Base-by-base conservation (phyloP, 2,888 invertebrate species). In the Sphaerophoria rueppellii region DNA sequence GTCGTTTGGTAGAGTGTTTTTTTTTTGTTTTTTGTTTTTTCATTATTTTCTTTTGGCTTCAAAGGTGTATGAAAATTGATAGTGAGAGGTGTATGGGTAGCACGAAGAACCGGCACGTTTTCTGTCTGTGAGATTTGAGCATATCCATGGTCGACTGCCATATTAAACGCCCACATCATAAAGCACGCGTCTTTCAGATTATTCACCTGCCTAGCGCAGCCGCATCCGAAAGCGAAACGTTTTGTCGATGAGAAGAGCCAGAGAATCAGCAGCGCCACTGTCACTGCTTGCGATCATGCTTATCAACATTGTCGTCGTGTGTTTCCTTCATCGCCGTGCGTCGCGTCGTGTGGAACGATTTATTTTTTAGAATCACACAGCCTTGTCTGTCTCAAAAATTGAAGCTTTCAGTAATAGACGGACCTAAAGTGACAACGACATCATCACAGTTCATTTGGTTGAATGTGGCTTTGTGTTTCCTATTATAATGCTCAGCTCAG, bases 111-210 rank as follows among this genome's bases (percentile, higher is more conserved):
- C 43, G 14, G 69, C 73, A 73, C 61, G 71, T 74, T 70, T 74
- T 70, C 40, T 32, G 69, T 75, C 73, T 70, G 74, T 12, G 61
- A 37, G 34, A 60, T 80, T 69, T 24, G 24, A 24, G 35, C 48
- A 75, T 61, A 55, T 40, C 37, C 67, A 58, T 61, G 72, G 61
- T 61, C 73, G 50, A 54, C 32, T 46, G 80, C 72, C 46, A 80
- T 85, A 43, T 40, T 2, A 40, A 43, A 60, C 83, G 81, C 83
- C 83, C 80, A 85, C 83, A 69, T 57, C 24, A 24, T 24, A 24
- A 24, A 81, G 83, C 83, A 85, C 83, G 76, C 83, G 83, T 67
- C 76, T 76, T 60, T 76, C 52, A 85, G 83, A 85, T 81, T 85
- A 81, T 80, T 85, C 80, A 85, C 83, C 83, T 85, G 83, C 81